These are phyloP conservation scores for Ichneumoninae sp. DNA, from an alignment of 2,888 invertebrate species.

Conservation along the genomic window DNA sequence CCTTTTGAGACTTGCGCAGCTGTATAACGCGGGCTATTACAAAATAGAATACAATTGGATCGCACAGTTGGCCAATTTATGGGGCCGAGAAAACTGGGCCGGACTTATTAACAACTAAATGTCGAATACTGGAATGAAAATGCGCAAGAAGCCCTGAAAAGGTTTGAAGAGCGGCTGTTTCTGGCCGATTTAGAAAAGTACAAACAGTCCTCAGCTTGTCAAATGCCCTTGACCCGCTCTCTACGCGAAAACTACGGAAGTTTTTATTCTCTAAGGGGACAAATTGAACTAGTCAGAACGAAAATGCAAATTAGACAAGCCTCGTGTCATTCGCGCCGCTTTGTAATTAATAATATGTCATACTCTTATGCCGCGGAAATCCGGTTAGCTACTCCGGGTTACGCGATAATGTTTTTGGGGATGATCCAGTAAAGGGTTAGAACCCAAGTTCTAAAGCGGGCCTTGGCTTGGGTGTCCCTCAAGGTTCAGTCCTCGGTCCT, in stretches of 20 bases:
- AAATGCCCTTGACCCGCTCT: neutral
- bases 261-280: neutral
- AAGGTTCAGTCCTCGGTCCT: too few species aligned
- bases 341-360: neutral
- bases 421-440: too few species aligned
- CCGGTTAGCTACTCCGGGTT: too few species aligned
- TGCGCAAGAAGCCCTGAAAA: neutral
- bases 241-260: neutral
- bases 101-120: neutral
- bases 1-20: neutral
- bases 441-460: too few species aligned
- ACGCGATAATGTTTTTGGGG: too few species aligned
- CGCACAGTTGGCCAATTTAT: neutral
- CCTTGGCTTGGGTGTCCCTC: too few species aligned
- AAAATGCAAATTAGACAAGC: neutral
- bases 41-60: slow-evolving; percentile 8
- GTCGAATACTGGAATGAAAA: neutral
- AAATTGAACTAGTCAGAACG: neutral
- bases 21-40: neutral
- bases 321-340: neutral
- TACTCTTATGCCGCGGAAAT: too few species aligned
- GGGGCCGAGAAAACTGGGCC: neutral
- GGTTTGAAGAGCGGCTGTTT: neutral
- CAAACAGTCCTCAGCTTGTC: neutral
- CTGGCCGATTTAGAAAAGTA: neutral